A percentile compares a stretch with the other conserved stretches of the same genome.
phyloP scores from a whole-genome alignment of 2,888 invertebrate genomes.

The Chloroclysta siterata region DNA sequence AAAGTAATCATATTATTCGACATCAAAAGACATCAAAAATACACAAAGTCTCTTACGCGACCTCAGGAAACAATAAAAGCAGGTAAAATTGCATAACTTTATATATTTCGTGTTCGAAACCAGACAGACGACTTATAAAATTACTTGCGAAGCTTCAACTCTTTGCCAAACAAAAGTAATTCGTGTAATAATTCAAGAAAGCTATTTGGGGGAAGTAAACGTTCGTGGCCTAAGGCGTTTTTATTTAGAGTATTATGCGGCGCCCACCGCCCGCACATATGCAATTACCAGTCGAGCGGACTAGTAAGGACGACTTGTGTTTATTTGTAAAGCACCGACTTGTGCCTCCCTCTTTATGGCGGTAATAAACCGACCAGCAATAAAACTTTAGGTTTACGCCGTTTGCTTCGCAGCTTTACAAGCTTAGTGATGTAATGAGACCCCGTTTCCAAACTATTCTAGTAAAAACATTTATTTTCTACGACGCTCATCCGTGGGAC shows the following conservation, averaged over 20 bases:
- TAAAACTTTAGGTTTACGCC: constrained; percentile 66
- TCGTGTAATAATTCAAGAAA: constrained; percentile 38
- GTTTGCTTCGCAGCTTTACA: constrained; percentile 48
- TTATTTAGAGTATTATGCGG: constrained; percentile 40
- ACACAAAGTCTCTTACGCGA: constrained; percentile 3
- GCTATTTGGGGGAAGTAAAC: constrained; percentile 36
- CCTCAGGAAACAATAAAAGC: constrained; percentile 28
- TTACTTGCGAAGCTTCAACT: constrained; percentile 38
- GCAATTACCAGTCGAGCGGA: constrained; percentile 51
- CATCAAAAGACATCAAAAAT: constrained; percentile 17
- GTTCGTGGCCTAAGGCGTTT: constrained; percentile 36
- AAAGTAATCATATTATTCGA: neutral
- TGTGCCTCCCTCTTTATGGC: constrained; percentile 55
- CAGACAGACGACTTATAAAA: constrained; percentile 32
- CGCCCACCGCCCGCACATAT: constrained; percentile 38
- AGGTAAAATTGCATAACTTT: constrained; percentile 35
- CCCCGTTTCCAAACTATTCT: constrained; percentile 35
- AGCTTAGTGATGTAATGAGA: constrained; percentile 47
- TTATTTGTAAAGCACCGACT: constrained; percentile 58
- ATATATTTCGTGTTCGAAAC: constrained; percentile 31
- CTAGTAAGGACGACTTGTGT: constrained; percentile 43
- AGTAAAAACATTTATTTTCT: constrained; percentile 27
- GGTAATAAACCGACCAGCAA: constrained; percentile 59
- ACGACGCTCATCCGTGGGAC: constrained; percentile 11
- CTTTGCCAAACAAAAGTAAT: constrained; percentile 40